phyloP scores from a whole-genome alignment of 1,140 invertebrate species.

The Carposina sasakii region DNA sequence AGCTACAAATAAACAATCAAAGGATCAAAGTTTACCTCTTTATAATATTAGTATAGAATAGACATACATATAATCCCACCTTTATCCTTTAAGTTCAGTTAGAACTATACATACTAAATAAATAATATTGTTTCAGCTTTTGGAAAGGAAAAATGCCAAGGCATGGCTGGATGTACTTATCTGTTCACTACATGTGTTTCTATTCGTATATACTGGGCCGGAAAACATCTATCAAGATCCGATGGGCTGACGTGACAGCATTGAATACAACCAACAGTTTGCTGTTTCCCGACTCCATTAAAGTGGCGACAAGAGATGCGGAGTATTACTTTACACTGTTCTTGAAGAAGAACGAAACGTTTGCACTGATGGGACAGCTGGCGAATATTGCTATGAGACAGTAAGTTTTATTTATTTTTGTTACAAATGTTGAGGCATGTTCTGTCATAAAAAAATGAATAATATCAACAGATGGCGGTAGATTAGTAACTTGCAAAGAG shows the following conservation, averaged over 20 bases:
- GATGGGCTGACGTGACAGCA: constrained; percentile 86
- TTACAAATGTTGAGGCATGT: no score
- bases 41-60: no score
- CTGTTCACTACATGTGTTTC: constrained; percentile 96
- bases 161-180: constrained; percentile 97
- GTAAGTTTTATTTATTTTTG: constrained; percentile 40
- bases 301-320: constrained; percentile 85
- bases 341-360: constrained; percentile 90
- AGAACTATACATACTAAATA: no score
- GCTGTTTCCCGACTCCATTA: constrained; percentile 90
- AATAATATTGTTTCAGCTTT: constrained; percentile 79
- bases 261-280: constrained; percentile 84
- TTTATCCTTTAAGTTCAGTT: no score
- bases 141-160: constrained; percentile 93
- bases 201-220: constrained; percentile 95
- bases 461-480: no score
- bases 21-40: no score
- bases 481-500: no score
- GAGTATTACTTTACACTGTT: constrained; percentile 94
- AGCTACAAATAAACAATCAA: no score
- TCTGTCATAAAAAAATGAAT: no score
- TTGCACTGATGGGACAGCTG: constrained; percentile 93
- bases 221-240: constrained; percentile 89
- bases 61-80: no score
- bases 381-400: constrained; percentile 98